Percentiles rank a stretch among this genome's conserved stretches.
Evolutionary conservation across 2,797 vertebrate genomes (phyloP).

Genomic region (Lycodopsis pacificus): DNA sequence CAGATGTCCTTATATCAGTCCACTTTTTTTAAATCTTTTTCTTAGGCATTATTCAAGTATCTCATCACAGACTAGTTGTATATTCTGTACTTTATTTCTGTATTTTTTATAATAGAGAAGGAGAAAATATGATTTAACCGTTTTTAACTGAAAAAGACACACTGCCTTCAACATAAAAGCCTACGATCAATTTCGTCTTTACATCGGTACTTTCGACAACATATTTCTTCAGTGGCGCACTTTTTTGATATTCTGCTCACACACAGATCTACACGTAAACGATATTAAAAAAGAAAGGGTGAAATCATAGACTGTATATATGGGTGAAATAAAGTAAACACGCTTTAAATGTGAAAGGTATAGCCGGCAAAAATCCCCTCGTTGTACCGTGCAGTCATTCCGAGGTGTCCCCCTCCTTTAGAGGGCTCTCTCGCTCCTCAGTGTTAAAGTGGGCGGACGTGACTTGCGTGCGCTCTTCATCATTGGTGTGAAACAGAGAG

Average conservation of each 20-base stretch:
- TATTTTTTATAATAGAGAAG: neutral
- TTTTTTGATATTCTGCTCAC: neutral
- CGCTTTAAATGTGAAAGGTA: neutral
- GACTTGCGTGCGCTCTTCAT: slow-evolving; percentile 14
- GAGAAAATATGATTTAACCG: neutral
- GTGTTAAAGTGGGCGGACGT: slow-evolving; percentile 43
- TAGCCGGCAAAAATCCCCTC: neutral
- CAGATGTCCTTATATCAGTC: neutral
- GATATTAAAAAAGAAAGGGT: neutral
- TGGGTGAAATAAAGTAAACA: fast-evolving
- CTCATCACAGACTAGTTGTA: neutral
- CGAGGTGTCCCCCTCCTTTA: no score
- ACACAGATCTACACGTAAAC: neutral
- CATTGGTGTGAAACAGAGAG: slow-evolving; percentile 55
- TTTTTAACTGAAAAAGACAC: neutral
- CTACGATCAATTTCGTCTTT: fast-evolving
- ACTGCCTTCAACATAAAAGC: slow-evolving; percentile 35
- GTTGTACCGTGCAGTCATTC: neutral
- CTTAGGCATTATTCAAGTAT: neutral
- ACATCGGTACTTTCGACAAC: neutral
- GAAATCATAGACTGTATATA: no score
- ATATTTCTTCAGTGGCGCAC: neutral
- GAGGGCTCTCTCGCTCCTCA: neutral
- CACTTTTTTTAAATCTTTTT: neutral
- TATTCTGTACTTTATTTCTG: neutral